Percentiles rank a stretch among this genome's conserved stretches.
These are phyloP conservation scores for Eulemur albifrons DNA, from an alignment of 2,797 vertebrate species.

Conservation along the genomic window DNA sequence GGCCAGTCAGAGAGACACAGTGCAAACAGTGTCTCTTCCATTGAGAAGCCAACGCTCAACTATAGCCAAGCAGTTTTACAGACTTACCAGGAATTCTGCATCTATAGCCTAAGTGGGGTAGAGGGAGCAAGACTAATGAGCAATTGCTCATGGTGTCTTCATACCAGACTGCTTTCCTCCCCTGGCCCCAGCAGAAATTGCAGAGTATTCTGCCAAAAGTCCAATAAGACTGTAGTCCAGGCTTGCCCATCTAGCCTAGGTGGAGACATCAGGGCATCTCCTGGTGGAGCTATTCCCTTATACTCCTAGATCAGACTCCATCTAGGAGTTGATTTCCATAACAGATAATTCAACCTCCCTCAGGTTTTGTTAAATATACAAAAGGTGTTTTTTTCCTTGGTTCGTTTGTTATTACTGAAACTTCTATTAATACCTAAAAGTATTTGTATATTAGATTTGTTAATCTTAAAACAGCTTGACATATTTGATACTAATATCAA, in stretches of 20 bases:
- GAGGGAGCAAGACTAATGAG: background rate
- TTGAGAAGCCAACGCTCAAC: background rate
- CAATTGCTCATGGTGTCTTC: background rate
- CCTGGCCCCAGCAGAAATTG: background rate
- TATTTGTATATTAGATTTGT: background rate
- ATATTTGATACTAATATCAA: background rate
- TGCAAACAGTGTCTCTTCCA: background rate
- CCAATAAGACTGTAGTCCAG: background rate
- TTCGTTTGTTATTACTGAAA: background rate
- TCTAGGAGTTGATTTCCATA: background rate
- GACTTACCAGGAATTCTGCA: too few relatives aligned
- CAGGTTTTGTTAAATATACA: background rate
- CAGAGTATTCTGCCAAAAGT: background rate
- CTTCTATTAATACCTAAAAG: background rate
- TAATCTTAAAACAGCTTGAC: background rate
- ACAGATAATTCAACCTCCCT: background rate
- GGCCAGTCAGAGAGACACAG: background rate
- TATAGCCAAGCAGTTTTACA: background rate
- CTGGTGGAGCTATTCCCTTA: background rate
- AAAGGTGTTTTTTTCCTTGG: background rate
- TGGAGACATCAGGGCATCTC: background rate
- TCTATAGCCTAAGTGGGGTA: background rate
- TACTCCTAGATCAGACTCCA: background rate
- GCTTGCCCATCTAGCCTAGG: rapidly evolving
- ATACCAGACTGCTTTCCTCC: background rate